Evolutionary conservation across 2,797 vertebrate species (phyloP), one percentile per base, ranked within the genome.

Genomic region (Macrochelys suwanniensis): DNA sequence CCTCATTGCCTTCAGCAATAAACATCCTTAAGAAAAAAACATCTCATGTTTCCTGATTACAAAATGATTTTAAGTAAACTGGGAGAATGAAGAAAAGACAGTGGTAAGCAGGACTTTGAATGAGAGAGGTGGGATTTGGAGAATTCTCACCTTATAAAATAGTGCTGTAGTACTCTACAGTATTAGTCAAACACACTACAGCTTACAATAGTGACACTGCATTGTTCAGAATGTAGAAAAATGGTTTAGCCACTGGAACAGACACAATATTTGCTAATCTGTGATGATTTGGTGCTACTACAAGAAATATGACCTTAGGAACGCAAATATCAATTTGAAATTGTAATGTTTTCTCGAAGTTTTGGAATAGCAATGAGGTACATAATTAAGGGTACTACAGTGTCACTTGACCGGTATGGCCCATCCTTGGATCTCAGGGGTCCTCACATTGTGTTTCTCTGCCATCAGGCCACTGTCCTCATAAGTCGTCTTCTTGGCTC

Each of bases 1-100:
- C 95, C 90, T 93, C 84, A 95, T 94, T 97, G 98, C 97, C 96
- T 98, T 96, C n/a, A 89, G 95, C 94, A 96, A 97, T 97, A 98
- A 98, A 98, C 96, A 97, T 97, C 82, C 94, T 95, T 94, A 92
- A 96, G 97, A 91, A 96, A 95, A 82, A 95, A 51, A 94, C 95
- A 84, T 50, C 51, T 95, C 89, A 82, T 90, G 78, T 91, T 97
- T 95, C 90, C 90, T 96, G 96, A 97, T 96, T 97, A 86, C 85
- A 93, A 94, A 97, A 94, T 96, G 90, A 95, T 95, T 90, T 90
- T 84, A 94, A 92, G 95, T 94, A 95, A 97, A 94, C 80, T 87
- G 50, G 65, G 80, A 82, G 65, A 80, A 74, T 80, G 74, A 78
- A 65, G 11, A 85, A 92, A 92, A 91, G 53, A 84, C 9, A 71